phyloP scores from a whole-genome alignment of 2,113 vertebrate species.

The Planiliza haematocheilus region DNA sequence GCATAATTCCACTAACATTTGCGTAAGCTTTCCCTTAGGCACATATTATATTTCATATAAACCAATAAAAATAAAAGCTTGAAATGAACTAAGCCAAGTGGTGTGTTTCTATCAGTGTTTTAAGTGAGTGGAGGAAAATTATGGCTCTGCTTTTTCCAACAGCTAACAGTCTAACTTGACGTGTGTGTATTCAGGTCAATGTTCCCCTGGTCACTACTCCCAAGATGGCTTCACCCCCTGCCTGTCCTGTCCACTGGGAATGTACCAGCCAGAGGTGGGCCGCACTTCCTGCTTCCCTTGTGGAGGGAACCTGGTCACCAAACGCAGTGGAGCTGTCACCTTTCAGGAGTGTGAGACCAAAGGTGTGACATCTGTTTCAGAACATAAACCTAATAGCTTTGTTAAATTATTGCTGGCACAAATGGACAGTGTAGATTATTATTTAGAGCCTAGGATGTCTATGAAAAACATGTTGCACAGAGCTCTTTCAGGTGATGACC shows the following conservation, averaged over 20 bases:
- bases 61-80: conserved; percentile 8
- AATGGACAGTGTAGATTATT: conserved; percentile 1
- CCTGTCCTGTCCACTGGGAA: conserved; percentile 87
- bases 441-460: neutral
- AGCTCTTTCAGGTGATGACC: neutral
- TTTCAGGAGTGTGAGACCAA: conserved; percentile 97
- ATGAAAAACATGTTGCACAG: conserved; percentile 4
- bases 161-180: conserved; percentile 17
- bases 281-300: conserved; percentile 92
- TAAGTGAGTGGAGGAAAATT: no score
- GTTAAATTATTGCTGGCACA: conserved; percentile 13
- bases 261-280: conserved; percentile 92
- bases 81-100: neutral
- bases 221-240: conserved; percentile 92
- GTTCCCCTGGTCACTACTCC: conserved; percentile 91
- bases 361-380: conserved; percentile 81
- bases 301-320: conserved; percentile 91
- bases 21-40: conserved; percentile 10
- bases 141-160: neutral
- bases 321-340: conserved; percentile 82
- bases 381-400: neutral
- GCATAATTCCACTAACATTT: conserved; percentile 32
- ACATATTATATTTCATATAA: neutral
- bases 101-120: neutral
- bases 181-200: conserved; percentile 86